Evolutionary conservation across 2,888 invertebrate species (phyloP), one percentile per base, ranked within the genome.

Genomic region (Xestia xanthographa): DNA sequence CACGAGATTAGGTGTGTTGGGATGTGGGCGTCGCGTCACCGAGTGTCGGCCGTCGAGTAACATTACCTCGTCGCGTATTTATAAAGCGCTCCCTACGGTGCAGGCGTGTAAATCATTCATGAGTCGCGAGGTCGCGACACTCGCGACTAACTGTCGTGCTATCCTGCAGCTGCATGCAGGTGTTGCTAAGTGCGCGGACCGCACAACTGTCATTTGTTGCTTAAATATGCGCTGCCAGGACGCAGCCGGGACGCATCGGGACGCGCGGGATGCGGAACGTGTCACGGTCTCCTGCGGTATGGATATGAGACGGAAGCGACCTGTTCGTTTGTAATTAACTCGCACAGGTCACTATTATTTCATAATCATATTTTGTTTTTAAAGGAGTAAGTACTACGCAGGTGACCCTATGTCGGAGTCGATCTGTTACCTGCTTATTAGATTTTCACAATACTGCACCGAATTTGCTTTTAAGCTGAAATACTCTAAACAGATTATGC

Each of bases 91-190:
- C 34, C 60, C 22, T 62, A 70, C 58, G 77, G 66, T 77, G 79
- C 66, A 65, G 43, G 26, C 65, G 73, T 76, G 77, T 88, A 74
- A 88, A 88, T 87, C 77, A 88, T 88, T 88, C 83, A 89, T 89
- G 80, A 83, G 75, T 29, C 73, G 56, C n/a, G n/a, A n/a, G n/a
- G n/a, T n/a, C n/a, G n/a, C n/a, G n/a, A n/a, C n/a, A n/a, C n/a
- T n/a, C n/a, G n/a, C 34, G 34, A 41, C 62, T 26, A 43, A 48
- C 66, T 38, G 62, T 20, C 38, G 41, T 50, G 62, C 20, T 17
- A 9, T 11, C 29, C 41, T 45, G 29, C 65, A 34, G 50, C 53
- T 43, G 67, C 68, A 12, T 22, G 41, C 43, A 26, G 29, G 50
- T 29, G 71, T 43, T n/a, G 65, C 67, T 48, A 29, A 29, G 56